Base-by-base conservation (phyloP, 2,113 vertebrate species). In the Hippolais icterina region DNA sequence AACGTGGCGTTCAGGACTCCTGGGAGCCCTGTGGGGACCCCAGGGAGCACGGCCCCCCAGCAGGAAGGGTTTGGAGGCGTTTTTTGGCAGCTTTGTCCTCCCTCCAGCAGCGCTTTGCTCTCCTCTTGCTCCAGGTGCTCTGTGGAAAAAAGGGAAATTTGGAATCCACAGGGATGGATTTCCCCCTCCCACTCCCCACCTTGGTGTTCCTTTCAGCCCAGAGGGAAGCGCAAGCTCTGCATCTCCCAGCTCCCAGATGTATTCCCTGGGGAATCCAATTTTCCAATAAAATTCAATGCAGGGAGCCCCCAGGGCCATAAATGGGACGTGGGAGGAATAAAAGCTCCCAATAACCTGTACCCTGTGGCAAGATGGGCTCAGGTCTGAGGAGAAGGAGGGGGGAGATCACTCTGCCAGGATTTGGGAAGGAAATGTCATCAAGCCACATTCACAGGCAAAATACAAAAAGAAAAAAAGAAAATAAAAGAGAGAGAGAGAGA, bases 361-460 rank as follows among this genome's bases (percentile, higher is more conserved):
- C 57, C 35, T 5, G 24, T 24, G 89, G 50, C 12, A 59, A 84
- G 82, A 61, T 14, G 3, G 5, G 35, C 6, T 54, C 64, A 54
- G 85, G 86, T 33, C 75, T 68, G 11, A 65, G 68, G 24, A 49
- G 23, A 63, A 66, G 23, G 19, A 28, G 15, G 20, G 10, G 10
- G 12, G 39, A 6, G 80, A 86, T 77, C 78, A 66, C 50, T 42
- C 33, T 31, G 49, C 28, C 35, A 89, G 75, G 82, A 75, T 78
- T 68, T 76, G 65, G 70, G 90, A 88, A 93, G 89, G 93, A 97
- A 96, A 94, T 96, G 71, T 92, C 89, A 96, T 97, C 92, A 97
- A 93, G 90, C 37, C 83, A 96, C 82, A 97, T 94, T 97, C 96
- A 97, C 68, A 91, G 66, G 92, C 81, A 93, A 92, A 96, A 97